Percentiles rank a stretch among this genome's conserved stretches.
phyloP scores from a whole-genome alignment of 2,113 vertebrate genomes.

The Rhynchomys soricoides region DNA sequence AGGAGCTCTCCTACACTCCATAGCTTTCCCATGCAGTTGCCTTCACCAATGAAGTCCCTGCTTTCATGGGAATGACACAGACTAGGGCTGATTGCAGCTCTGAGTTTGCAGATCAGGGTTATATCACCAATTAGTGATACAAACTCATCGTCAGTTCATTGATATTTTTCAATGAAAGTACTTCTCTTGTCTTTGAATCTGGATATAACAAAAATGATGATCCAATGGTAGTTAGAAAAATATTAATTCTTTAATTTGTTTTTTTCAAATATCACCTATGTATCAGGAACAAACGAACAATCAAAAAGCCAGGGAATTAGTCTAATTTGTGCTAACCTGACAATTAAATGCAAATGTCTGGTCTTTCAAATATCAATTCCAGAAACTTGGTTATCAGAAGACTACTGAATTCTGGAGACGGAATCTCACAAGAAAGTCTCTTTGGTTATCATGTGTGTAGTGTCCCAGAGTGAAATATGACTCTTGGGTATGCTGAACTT shows the following conservation, averaged over 20 bases:
- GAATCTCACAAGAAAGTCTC: conserved; percentile 20
- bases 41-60: conserved; percentile 12
- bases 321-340: conserved; percentile 39
- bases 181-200: conserved; percentile 29
- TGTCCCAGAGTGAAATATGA: not conserved
- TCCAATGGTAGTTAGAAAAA: not conserved
- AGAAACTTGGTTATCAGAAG: conserved; percentile 54
- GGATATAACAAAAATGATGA: not conserved
- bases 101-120: not conserved
- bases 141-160: conserved; percentile 4
- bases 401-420: not conserved
- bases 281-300: not conserved
- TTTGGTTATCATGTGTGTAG: not conserved
- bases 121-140: not conserved
- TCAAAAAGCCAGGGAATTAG: not conserved
- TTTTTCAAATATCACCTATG: conserved; percentile 10
- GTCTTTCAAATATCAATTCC: conserved; percentile 12
- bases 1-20: conserved; percentile 47
- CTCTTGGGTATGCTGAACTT: not conserved
- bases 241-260: not conserved
- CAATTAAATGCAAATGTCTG: conserved; percentile 26
- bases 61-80: conserved; percentile 14
- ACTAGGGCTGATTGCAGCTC: not conserved
- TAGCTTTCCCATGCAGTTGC: conserved; percentile 1
- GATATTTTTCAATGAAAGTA: not conserved